phyloP scores from a whole-genome alignment of 2,888 invertebrate species.

The Coelogynopora nodosa region DNA sequence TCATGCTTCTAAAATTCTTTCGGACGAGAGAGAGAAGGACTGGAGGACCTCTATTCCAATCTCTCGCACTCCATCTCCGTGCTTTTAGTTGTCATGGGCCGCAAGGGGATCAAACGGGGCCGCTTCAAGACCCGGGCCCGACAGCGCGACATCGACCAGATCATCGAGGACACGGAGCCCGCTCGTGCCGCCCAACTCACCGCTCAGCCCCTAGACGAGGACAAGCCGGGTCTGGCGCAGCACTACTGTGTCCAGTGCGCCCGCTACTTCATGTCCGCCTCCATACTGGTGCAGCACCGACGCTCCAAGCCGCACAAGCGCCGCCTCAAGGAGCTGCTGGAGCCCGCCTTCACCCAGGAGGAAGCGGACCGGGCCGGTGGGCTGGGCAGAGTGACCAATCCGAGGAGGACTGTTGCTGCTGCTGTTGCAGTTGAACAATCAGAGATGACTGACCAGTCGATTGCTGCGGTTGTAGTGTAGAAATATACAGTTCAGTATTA shows the following conservation, averaged over 20 bases:
- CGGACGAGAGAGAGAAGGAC: too few species aligned
- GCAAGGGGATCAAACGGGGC: neutral
- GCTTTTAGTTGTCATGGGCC: slow-evolving; percentile 10
- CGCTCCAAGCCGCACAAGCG: slow-evolving; percentile 44
- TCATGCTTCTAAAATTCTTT: too few species aligned
- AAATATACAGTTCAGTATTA: too few species aligned
- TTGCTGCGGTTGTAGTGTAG: too few species aligned
- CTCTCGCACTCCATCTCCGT: too few species aligned
- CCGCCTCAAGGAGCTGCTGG: slow-evolving; percentile 16
- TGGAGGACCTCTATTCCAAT: too few species aligned
- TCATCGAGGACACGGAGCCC: slow-evolving; percentile 28
- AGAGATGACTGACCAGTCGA: too few species aligned
- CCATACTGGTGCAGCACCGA: slow-evolving; percentile 16
- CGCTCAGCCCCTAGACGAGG: slow-evolving; percentile 41
- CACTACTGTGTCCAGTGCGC: slow-evolving; percentile 41
- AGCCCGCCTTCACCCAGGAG: slow-evolving; percentile 36
- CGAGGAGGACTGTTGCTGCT: too few species aligned
- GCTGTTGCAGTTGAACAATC: too few species aligned
- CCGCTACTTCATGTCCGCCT: slow-evolving; percentile 22
- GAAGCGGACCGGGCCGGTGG: slow-evolving; percentile 40
- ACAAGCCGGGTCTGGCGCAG: slow-evolving; percentile 40
- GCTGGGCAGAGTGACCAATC: too few species aligned
- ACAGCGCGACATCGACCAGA: slow-evolving; percentile 27
- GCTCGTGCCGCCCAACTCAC: neutral
- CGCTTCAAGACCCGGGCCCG: slow-evolving; percentile 26